phyloP scores from a whole-genome alignment of 2,113 vertebrate species.

The Hydrolagus affinis region DNA sequence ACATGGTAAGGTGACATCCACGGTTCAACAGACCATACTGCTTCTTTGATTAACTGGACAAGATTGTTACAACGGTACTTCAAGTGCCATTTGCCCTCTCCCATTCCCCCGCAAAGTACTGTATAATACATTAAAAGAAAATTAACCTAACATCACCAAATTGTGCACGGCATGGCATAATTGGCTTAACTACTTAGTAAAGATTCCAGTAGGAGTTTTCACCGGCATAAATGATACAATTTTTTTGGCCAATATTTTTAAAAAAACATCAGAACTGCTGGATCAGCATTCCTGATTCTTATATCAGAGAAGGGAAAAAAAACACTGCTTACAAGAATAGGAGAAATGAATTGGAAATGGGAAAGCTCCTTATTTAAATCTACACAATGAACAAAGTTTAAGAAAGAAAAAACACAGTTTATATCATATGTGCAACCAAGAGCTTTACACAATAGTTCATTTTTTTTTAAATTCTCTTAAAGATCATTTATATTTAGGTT shows the following conservation, averaged over 20 bases:
- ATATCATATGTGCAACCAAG: conserved; percentile 82
- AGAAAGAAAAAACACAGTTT: conserved; percentile 71
- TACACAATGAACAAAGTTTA: conserved; percentile 71
- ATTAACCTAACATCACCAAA: conserved; percentile 50
- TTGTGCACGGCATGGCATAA: conserved; percentile 52
- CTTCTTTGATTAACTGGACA: conserved; percentile 60
- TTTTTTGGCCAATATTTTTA: conserved; percentile 9
- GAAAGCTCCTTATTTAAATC: conserved; percentile 51
- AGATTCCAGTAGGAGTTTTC: too few relatives aligned
- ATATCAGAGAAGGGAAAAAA: too few relatives aligned
- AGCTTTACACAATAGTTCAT: conserved; percentile 86
- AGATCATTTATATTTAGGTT: conserved; percentile 80
- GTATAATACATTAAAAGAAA: conserved; percentile 60
- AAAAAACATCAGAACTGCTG: neutral
- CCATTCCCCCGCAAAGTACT: conserved; percentile 50
- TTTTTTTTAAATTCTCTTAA: conserved; percentile 82
- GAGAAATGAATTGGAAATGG: conserved; percentile 54
- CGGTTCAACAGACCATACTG: conserved; percentile 65
- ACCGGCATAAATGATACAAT: neutral
- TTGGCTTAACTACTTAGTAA: conserved; percentile 38
- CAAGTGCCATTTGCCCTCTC: conserved; percentile 57
- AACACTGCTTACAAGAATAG: neutral
- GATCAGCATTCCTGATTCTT: too few relatives aligned
- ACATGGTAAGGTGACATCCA: conserved; percentile 68
- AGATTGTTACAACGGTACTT: conserved; percentile 46